Evolutionary conservation across 2,888 invertebrate genomes (phyloP).

Genomic region (Sipha maydis): DNA sequence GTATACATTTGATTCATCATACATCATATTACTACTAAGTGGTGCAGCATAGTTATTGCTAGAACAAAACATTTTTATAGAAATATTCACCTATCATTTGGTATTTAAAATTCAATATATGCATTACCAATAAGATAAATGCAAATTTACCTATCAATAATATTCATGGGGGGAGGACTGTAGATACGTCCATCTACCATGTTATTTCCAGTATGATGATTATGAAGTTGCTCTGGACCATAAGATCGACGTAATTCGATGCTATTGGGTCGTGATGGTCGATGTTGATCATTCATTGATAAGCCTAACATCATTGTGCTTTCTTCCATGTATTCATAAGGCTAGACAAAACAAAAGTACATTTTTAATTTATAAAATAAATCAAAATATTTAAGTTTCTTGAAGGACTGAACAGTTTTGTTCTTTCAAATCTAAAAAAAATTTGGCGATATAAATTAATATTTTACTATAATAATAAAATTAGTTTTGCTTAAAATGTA

Average conservation of each 20-base stretch:
- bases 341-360: constrained; percentile 43
- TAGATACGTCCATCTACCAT: constrained; percentile 63
- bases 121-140: background rate
- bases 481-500: too few relatives aligned
- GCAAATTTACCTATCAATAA: constrained; percentile 61
- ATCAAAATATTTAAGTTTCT: too few relatives aligned
- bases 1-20: constrained; percentile 46
- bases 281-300: constrained; percentile 64
- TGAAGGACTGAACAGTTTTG: too few relatives aligned
- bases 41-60: constrained; percentile 58
- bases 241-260: constrained; percentile 81
- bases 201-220: constrained; percentile 60
- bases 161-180: constrained; percentile 61
- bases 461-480: too few relatives aligned
- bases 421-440: too few relatives aligned
- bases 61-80: background rate
- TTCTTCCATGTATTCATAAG: constrained; percentile 63
- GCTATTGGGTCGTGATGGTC: constrained; percentile 85
- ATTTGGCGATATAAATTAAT: too few relatives aligned
- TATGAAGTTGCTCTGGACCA: constrained; percentile 65
- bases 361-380: background rate
- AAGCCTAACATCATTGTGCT: constrained; percentile 61
- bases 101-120: background rate
- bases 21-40: constrained; percentile 48
- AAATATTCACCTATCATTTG: background rate